Percentiles rank a stretch among this genome's conserved stretches.
Conservation (phyloP, 2,888 invertebrate genomes). For the Synergus gifuensis region DNA sequence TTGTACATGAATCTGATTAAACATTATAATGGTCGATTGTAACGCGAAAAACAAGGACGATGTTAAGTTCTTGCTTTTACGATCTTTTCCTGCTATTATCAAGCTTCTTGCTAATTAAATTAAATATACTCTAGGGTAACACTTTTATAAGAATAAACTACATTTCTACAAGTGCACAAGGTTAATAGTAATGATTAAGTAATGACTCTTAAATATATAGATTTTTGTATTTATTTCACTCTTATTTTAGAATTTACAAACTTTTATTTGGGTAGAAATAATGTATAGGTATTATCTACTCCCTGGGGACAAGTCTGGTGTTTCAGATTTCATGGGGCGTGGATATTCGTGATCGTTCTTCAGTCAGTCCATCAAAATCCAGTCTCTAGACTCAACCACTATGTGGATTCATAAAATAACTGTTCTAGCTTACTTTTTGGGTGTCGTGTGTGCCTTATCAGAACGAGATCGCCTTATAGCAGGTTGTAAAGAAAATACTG, state of each 20-base stretch:
- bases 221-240: too few species aligned
- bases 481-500: conserved; percentile 2
- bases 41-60: background rate
- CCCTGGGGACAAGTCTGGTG: background rate
- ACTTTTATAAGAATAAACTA: too few species aligned
- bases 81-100: background rate
- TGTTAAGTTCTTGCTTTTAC: background rate
- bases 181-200: too few species aligned
- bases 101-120: background rate
- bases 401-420: background rate
- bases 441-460: background rate
- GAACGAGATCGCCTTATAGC: background rate
- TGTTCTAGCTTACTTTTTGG: background rate
- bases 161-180: too few species aligned
- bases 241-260: background rate
- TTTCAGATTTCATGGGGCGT: conserved; percentile 27
- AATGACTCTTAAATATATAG: too few species aligned
- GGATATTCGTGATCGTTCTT: background rate
- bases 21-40: background rate
- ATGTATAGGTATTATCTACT: background rate
- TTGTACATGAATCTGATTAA: conserved; percentile 6
- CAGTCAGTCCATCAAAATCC: conserved; percentile 13
- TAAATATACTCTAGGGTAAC: too few species aligned
- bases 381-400: background rate
- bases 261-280: background rate